Evolutionary conservation across 2,888 invertebrate species (phyloP).

Genomic region (Erpobdella octoculata): DNA sequence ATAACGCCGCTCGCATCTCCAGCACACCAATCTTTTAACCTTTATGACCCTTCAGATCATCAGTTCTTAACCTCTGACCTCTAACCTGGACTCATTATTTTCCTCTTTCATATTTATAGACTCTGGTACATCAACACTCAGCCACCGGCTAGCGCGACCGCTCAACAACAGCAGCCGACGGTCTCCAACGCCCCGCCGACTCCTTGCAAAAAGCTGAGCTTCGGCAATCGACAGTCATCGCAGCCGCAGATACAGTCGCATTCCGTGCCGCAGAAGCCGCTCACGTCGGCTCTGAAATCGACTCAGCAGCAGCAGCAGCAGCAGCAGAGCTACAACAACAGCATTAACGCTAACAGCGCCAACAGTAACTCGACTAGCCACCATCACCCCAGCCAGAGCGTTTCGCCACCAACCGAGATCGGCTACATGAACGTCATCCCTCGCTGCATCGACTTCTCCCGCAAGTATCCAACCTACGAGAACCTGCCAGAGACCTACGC

Average conservation of each 20-base stretch:
- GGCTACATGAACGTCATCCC: conserved; percentile 40
- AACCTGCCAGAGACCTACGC: conserved; percentile 39
- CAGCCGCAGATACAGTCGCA: background rate
- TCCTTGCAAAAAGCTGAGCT: background rate
- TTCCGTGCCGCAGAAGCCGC: background rate
- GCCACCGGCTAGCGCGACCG: background rate
- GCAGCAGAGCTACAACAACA: background rate
- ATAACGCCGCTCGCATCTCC: too few species aligned
- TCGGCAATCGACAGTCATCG: background rate
- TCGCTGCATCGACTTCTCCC: conserved; percentile 36
- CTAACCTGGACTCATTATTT: background rate
- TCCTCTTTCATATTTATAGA: background rate
- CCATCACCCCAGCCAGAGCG: background rate
- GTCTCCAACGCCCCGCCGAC: conserved; percentile 1
- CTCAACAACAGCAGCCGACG: conserved; percentile 2
- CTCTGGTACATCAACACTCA: conserved; percentile 22
- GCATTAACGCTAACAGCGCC: background rate
- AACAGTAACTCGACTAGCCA: background rate
- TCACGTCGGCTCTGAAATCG: background rate
- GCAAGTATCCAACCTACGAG: conserved; percentile 39
- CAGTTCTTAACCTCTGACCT: too few species aligned
- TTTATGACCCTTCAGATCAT: too few species aligned
- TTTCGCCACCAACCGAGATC: conserved; percentile 34
- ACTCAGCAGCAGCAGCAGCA: background rate
- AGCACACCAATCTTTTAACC: too few species aligned